These are phyloP conservation scores for Psittacara wagleri DNA, from an alignment of 2,113 vertebrate genomes.

Conservation along the genomic window DNA sequence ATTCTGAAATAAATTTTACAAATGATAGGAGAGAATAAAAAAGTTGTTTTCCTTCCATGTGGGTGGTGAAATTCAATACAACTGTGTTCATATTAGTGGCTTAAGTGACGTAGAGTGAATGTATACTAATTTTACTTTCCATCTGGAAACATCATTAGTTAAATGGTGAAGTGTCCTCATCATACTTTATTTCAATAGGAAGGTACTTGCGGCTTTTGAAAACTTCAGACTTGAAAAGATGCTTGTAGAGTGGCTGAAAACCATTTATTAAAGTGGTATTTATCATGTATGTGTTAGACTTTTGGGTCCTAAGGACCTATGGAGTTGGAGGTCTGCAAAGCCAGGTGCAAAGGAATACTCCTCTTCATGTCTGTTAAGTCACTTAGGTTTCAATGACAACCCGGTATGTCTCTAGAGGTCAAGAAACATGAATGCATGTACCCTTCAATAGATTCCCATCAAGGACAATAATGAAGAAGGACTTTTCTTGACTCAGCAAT, in stretches of 20 bases:
- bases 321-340: not conserved
- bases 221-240: not conserved
- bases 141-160: not conserved
- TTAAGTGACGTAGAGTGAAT: not conserved
- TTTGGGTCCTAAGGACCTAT: accelerated
- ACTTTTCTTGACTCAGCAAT: not conserved
- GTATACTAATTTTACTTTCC: not conserved
- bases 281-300: not conserved
- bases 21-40: not conserved
- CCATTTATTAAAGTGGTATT: not conserved
- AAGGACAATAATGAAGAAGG: not conserved
- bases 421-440: accelerated
- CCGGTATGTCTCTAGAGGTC: not conserved
- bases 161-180: not conserved
- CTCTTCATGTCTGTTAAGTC: not conserved
- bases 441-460: not conserved
- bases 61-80: not conserved
- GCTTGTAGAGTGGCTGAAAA: not conserved
- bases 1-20: not conserved
- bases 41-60: not conserved
- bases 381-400: not conserved
- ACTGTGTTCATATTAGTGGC: not conserved
- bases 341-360: not conserved
- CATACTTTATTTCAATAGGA: not conserved
- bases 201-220: not conserved